phyloP scores from a whole-genome alignment of 1,140 invertebrate species.

The Trinorchestia longiramus region DNA sequence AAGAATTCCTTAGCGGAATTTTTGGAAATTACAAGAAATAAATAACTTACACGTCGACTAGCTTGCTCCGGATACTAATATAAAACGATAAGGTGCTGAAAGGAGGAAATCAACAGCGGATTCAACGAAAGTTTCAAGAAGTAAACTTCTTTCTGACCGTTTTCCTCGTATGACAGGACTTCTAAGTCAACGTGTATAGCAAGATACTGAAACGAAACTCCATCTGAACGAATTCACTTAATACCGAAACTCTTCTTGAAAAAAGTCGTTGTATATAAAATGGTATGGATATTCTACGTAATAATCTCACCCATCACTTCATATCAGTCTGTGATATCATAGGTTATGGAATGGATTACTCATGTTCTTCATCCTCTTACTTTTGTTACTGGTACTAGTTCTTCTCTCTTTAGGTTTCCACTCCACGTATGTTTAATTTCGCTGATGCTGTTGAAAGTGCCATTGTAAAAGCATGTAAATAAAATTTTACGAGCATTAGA shows the following conservation, averaged over 20 bases:
- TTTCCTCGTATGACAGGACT: not conserved
- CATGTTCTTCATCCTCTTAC: not conserved
- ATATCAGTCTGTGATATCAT: not conserved
- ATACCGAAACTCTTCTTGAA: not conserved
- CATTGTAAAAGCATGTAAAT: no score
- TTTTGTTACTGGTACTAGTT: no score
- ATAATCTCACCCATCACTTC: no score
- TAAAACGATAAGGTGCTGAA: no score
- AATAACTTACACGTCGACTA: no score
- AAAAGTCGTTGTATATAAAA: not conserved
- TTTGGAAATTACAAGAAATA: not conserved
- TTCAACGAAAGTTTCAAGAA: slow-evolving; percentile 32
- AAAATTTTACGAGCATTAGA: no score
- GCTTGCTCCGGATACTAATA: no score
- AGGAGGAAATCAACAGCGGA: slow-evolving; percentile 57
- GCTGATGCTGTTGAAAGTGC: no score
- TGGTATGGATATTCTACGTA: no score
- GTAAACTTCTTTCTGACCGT: not conserved
- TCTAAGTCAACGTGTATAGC: not conserved
- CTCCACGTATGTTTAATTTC: no score
- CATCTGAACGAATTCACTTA: not conserved
- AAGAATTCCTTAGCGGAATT: slow-evolving; percentile 55
- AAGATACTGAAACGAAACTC: slow-evolving; percentile 27
- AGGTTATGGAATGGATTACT: not conserved
- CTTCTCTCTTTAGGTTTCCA: no score